Percentiles rank a stretch among this genome's conserved stretches.
Conservation (phyloP, 2,113 vertebrate species). For the Pongo abelii region DNA sequence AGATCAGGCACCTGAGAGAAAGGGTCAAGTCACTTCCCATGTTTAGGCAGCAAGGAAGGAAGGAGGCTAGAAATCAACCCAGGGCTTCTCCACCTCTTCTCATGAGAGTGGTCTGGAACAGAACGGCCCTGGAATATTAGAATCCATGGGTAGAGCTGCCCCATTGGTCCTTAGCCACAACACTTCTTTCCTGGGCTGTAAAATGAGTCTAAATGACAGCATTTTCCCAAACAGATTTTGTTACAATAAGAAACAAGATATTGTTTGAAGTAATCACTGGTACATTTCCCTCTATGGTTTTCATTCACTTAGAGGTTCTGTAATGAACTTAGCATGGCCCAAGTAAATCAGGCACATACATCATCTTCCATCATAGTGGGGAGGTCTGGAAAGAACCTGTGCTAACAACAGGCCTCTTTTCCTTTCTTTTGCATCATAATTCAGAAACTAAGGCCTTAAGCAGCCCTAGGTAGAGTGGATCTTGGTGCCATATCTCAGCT, state of each 20-base stretch:
- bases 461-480: not conserved
- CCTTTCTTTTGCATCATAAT: not conserved
- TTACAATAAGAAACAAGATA: not conserved
- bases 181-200: not conserved
- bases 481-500: not conserved
- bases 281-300: not conserved
- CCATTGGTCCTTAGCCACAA: not conserved
- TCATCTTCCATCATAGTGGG: not conserved
- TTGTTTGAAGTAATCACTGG: not conserved
- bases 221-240: not conserved
- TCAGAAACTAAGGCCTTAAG: not conserved
- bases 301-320: not conserved
- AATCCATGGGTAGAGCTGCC: not conserved
- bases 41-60: not conserved
- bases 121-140: not conserved
- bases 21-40: not conserved
- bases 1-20: not conserved
- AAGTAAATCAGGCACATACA: not conserved
- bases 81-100: not conserved
- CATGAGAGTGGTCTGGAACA: not conserved
- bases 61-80: not conserved
- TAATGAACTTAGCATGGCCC: not conserved
- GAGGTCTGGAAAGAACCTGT: not conserved
- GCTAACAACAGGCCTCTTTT: not conserved
- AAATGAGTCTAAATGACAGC: not conserved